Evolutionary conservation across 2,888 invertebrate species (phyloP).

Genomic region (Patella caerulea): DNA sequence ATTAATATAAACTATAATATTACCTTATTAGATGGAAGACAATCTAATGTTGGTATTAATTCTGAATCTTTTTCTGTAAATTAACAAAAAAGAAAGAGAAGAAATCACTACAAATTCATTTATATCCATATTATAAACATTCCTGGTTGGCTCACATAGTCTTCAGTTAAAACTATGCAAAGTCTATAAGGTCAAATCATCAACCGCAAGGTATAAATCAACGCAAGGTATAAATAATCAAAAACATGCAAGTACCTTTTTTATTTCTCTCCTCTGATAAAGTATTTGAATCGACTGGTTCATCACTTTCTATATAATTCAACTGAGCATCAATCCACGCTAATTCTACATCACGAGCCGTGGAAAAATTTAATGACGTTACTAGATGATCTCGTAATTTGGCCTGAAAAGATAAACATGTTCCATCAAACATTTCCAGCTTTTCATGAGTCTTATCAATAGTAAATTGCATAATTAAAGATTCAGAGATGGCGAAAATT

Average conservation of each 20-base stretch:
- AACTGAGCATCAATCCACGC: conserved; percentile 89
- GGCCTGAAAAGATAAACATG: conserved; percentile 76
- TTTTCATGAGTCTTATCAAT: too few relatives aligned
- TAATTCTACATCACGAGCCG: conserved; percentile 90
- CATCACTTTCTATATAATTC: conserved; percentile 17
- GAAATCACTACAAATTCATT: too few relatives aligned
- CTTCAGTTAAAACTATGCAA: too few relatives aligned
- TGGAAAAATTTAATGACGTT: conserved; percentile 87
- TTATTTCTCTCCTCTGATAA: not conserved
- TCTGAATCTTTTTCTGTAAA: not conserved
- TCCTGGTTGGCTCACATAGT: too few relatives aligned
- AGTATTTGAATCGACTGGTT: not conserved
- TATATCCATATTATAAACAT: too few relatives aligned
- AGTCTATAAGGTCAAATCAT: too few relatives aligned
- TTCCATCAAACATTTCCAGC: too few relatives aligned
- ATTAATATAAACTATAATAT: not conserved
- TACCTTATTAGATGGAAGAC: conserved; percentile 1
- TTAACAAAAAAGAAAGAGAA: too few relatives aligned
- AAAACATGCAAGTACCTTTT: too few relatives aligned
- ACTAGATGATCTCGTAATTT: conserved; percentile 92
- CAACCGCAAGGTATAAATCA: too few relatives aligned
- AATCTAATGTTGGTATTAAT: not conserved
- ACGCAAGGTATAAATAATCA: too few relatives aligned
- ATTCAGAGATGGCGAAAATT: not conserved
- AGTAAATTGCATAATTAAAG: too few relatives aligned